phyloP scores from a whole-genome alignment of 2,797 vertebrate species.

The Poeciliopsis gracilis region DNA sequence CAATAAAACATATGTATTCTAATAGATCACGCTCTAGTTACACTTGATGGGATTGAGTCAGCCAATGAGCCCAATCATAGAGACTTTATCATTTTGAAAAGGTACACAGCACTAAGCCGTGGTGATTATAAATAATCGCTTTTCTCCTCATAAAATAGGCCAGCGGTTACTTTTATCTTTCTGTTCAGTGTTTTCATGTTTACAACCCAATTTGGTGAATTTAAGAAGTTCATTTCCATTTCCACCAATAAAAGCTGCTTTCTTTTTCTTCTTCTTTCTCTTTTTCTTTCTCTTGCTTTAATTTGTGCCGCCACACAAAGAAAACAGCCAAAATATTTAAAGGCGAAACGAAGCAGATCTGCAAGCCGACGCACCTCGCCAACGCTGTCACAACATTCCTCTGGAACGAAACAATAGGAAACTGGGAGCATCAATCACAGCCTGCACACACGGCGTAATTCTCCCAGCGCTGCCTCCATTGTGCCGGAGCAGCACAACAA shows the following conservation, averaged over 20 bases:
- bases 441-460: constrained; percentile 36
- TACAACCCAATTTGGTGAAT: constrained; percentile 30
- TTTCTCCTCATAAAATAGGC: constrained; percentile 61
- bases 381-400: constrained; percentile 27
- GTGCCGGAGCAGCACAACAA: constrained; percentile 21
- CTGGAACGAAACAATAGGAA: constrained; percentile 14
- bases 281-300: neutral
- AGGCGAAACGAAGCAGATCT: constrained; percentile 10
- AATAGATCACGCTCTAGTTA: constrained; percentile 80
- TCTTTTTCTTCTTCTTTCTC: neutral
- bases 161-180: constrained; percentile 55
- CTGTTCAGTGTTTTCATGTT: constrained; percentile 23
- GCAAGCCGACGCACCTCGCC: constrained; percentile 32
- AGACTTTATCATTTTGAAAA: constrained; percentile 66
- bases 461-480: constrained; percentile 26
- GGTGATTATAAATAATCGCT: constrained; percentile 72
- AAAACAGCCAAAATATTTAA: neutral
- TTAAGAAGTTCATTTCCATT: constrained; percentile 32
- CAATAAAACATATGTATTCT: constrained; percentile 83
- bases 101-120: constrained; percentile 52
- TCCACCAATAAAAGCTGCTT: constrained; percentile 15
- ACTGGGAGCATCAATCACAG: constrained; percentile 46
- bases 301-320: constrained; percentile 6
- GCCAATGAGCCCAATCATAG: constrained; percentile 72
- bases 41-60: constrained; percentile 73